Conservation (phyloP, 2,888 invertebrate genomes). For the Cetonia aurata region DNA sequence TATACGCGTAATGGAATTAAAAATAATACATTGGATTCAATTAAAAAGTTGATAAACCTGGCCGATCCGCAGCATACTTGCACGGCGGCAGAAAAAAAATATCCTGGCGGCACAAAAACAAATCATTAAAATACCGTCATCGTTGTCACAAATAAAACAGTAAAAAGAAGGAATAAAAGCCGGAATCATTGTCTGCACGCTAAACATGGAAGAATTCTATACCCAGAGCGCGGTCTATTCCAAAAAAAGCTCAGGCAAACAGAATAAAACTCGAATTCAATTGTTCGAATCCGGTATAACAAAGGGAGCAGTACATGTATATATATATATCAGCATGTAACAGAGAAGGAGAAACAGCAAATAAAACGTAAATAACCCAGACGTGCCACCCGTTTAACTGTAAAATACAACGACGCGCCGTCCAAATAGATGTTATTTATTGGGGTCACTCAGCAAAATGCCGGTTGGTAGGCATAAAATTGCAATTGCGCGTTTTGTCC, state of each 20-base stretch:
- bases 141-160: slow-evolving; percentile 19
- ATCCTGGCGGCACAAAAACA: slow-evolving; percentile 30
- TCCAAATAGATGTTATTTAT: slow-evolving; percentile 31
- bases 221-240: slow-evolving; percentile 15
- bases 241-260: slow-evolving; percentile 30
- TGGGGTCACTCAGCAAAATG: slow-evolving; percentile 26
- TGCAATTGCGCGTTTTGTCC: slow-evolving; percentile 12
- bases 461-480: slow-evolving; percentile 10
- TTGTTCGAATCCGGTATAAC: slow-evolving; percentile 33
- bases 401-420: slow-evolving; percentile 30
- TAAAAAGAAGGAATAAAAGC: slow-evolving; percentile 20
- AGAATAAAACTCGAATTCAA: slow-evolving; percentile 35
- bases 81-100: slow-evolving; percentile 1
- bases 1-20: not conserved
- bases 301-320: slow-evolving; percentile 16
- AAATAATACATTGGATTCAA: slow-evolving; percentile 9
- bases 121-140: slow-evolving; percentile 31
- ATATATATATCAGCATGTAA: not conserved
- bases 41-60: slow-evolving; percentile 31
- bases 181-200: slow-evolving; percentile 1
- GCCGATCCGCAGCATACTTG: not conserved
- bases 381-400: slow-evolving; percentile 31
- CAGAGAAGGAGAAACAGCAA: slow-evolving; percentile 8
- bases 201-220: slow-evolving; percentile 17
- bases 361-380: slow-evolving; percentile 27